Percentiles rank a stretch among this genome's conserved stretches.
Evolutionary conservation across 2,797 vertebrate species (phyloP).

Genomic region (Catamblyrhynchus diadema): DNA sequence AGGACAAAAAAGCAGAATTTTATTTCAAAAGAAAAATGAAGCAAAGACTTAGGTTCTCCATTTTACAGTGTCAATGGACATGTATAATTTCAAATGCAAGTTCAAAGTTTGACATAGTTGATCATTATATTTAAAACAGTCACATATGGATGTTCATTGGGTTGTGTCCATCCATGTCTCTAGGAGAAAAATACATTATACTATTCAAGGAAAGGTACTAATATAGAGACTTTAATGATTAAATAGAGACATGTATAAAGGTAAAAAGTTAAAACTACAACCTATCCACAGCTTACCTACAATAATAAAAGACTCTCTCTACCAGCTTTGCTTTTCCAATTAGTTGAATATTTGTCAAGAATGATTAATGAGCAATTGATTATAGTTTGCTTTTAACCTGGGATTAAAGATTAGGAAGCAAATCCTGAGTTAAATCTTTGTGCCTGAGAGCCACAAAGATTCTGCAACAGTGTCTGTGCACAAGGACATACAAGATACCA

Average conservation of each 20-base stretch:
- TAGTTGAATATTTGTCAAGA: background rate
- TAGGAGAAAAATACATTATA: background rate
- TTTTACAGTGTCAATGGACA: background rate
- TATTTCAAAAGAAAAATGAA: background rate
- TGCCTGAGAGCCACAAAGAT: background rate
- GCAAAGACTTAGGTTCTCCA: background rate
- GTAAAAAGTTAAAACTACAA: background rate
- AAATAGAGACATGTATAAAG: background rate
- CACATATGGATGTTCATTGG: background rate
- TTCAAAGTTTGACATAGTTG: background rate
- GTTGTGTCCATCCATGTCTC: background rate
- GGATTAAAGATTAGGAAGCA: background rate
- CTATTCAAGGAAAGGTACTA: background rate
- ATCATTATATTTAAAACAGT: background rate
- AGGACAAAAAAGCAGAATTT: background rate
- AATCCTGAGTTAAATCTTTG: background rate
- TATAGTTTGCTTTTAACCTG: background rate
- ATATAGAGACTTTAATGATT: background rate
- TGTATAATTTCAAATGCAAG: background rate
- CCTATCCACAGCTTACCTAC: background rate
- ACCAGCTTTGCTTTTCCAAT: background rate
- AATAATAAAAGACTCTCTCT: background rate
- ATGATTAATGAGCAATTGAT: background rate
- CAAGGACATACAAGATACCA: background rate
- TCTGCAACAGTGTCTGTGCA: background rate